Evolutionary conservation across 2,113 vertebrate species (phyloP).

Genomic region (Coreoperca whiteheadi): DNA sequence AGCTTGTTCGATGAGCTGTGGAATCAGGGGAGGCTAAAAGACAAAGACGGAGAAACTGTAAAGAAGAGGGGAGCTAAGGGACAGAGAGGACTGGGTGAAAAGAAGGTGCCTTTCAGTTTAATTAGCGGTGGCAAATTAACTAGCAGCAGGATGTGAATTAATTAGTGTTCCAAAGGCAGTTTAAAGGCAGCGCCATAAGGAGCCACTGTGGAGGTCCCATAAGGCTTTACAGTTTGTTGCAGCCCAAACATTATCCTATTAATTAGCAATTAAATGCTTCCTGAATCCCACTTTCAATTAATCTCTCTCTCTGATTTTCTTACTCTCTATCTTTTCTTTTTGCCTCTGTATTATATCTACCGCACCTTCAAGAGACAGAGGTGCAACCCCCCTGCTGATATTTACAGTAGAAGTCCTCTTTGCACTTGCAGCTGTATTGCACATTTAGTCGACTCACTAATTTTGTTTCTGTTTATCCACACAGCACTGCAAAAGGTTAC

Average conservation of each 20-base stretch:
- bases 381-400: conserved; percentile 5
- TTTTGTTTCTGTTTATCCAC: conserved; percentile 28
- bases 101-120: conserved; percentile 83
- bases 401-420: conserved; percentile 19
- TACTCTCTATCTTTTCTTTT: conserved; percentile 5
- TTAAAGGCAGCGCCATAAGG: conserved; percentile 71
- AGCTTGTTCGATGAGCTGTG: conserved; percentile 46
- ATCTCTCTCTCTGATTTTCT: conserved; percentile 42
- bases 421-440: conserved; percentile 16
- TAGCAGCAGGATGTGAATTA: conserved; percentile 82
- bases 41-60: conserved; percentile 28
- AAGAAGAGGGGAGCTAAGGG: conserved; percentile 30
- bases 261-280: conserved; percentile 77
- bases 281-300: conserved; percentile 39
- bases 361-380: conserved; percentile 14
- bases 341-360: neutral
- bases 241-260: conserved; percentile 71
- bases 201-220: conserved; percentile 66
- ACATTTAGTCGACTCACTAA: conserved; percentile 11
- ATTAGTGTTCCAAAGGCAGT: conserved; percentile 78
- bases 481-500: conserved; percentile 1
- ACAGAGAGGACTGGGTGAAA: conserved; percentile 47
- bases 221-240: conserved; percentile 68
- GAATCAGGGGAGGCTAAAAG: conserved; percentile 32
- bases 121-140: conserved; percentile 83